A percentile compares a stretch with the other conserved stretches of the same genome.
Conservation (phyloP, 2,888 invertebrate species). For the Temnothorax ravouxi region DNA sequence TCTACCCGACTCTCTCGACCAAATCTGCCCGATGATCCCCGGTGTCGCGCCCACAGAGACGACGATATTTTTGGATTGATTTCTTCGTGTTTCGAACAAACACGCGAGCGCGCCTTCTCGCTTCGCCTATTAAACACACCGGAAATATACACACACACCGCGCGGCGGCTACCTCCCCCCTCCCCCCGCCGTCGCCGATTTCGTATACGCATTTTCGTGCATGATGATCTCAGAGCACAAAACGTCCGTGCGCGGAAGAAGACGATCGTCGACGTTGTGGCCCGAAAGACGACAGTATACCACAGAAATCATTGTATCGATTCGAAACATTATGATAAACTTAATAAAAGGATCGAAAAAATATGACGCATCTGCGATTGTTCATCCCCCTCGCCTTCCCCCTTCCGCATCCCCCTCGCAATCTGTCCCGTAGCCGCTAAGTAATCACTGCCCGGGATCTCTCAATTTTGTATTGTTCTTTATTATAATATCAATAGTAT, state of each 20-base stretch:
- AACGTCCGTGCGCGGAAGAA: conserved; percentile 45
- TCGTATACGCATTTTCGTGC: conserved; percentile 42
- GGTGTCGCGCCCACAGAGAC: conserved; percentile 40
- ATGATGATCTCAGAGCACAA: conserved; percentile 52
- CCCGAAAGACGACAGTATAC: conserved; percentile 81
- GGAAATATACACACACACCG: conserved; percentile 23
- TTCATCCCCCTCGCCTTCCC: background rate
- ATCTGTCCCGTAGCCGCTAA: background rate
- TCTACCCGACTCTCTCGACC: conserved; percentile 36
- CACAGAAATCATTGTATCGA: conserved; percentile 85
- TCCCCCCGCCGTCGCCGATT: conserved; percentile 26
- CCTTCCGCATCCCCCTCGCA: too few relatives aligned
- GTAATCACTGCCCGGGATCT: background rate
- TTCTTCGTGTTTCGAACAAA: conserved; percentile 44
- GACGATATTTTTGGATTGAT: conserved; percentile 56
- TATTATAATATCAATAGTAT: conserved; percentile 79
- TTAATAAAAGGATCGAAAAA: conserved; percentile 85
- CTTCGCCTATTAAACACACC: conserved; percentile 21
- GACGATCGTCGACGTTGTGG: conserved; percentile 70
- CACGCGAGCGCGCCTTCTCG: conserved; percentile 28
- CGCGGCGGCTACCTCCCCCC: background rate
- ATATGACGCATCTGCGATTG: background rate
- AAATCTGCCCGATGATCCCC: conserved; percentile 40
- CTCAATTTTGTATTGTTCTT: conserved; percentile 65
- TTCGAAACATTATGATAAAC: conserved; percentile 85